Conservation (phyloP, 1,140 invertebrate species). For the Gryon sp. region DNA sequence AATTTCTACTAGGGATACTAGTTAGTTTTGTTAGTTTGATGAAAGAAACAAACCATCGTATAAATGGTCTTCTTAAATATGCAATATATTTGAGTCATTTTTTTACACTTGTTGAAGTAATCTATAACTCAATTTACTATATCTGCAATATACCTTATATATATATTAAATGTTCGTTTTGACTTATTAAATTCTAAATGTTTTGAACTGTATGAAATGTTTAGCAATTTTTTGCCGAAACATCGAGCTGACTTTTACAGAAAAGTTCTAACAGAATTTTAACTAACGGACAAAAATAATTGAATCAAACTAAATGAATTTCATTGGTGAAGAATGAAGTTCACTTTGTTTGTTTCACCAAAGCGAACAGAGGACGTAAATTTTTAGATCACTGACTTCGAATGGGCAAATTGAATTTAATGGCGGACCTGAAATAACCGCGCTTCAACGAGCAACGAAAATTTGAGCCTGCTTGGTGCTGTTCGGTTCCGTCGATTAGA, state of each 20-base stretch:
- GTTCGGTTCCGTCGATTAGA: slow-evolving; percentile 12
- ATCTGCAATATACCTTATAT: too few relatives aligned
- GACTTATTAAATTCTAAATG: too few relatives aligned
- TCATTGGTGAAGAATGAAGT: slow-evolving; percentile 13
- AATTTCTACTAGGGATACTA: too few relatives aligned
- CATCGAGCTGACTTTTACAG: neutral
- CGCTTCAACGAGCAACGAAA: slow-evolving; percentile 7
- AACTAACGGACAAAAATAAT: neutral
- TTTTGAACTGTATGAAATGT: too few relatives aligned
- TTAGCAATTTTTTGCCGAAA: too few relatives aligned
- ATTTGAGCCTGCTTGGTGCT: slow-evolving; percentile 20
- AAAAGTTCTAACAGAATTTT: neutral
- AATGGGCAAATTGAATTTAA: slow-evolving; percentile 18
- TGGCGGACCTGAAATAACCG: slow-evolving; percentile 4
- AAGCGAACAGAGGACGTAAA: slow-evolving; percentile 3
- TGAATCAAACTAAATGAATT: slow-evolving; percentile 8
- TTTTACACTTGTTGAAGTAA: too few relatives aligned
- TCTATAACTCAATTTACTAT: too few relatives aligned
- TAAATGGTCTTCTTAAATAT: too few relatives aligned
- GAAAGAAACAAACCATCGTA: too few relatives aligned
- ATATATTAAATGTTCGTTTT: too few relatives aligned
- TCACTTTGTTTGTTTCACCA: slow-evolving; percentile 2
- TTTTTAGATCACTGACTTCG: slow-evolving; percentile 24
- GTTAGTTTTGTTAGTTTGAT: too few relatives aligned
- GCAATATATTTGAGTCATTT: too few relatives aligned